Conservation (phyloP, 2,888 invertebrate genomes). For the Dexiosoma caninum region DNA sequence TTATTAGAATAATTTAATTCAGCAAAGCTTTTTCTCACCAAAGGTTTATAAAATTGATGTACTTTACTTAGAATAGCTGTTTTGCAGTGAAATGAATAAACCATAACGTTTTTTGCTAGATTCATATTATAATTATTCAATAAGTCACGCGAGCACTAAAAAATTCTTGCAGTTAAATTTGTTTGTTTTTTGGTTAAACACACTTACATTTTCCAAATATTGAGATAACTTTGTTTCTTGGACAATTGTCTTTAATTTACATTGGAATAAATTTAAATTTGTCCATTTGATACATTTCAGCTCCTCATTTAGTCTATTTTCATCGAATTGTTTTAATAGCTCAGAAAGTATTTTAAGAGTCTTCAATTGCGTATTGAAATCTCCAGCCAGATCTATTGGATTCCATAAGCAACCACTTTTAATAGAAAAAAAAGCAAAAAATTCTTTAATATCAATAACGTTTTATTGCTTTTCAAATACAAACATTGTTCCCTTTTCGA, state of each 20-base stretch:
- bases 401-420: slow-evolving; percentile 66
- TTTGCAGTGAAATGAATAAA: slow-evolving; percentile 66
- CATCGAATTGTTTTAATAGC: slow-evolving; percentile 62
- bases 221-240: background rate
- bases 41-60: slow-evolving; percentile 62
- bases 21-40: slow-evolving; percentile 53
- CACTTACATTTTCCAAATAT: slow-evolving; percentile 65
- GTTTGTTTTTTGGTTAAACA: background rate
- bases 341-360: slow-evolving; percentile 63
- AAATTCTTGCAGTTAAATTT: background rate
- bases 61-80: slow-evolving; percentile 57
- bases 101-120: slow-evolving; percentile 53
- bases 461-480: background rate
- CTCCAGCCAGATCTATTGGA: slow-evolving; percentile 66
- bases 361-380: slow-evolving; percentile 67
- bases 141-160: slow-evolving; percentile 64
- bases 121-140: slow-evolving; percentile 67
- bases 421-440: background rate
- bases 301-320: slow-evolving; percentile 37
- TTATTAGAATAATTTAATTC: background rate
- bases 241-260: slow-evolving; percentile 46
- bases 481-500: slow-evolving; percentile 65
- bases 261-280: slow-evolving; percentile 47
- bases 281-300: slow-evolving; percentile 46
- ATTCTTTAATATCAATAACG: no score